These are phyloP conservation scores for Archivesica marissinica DNA, from an alignment of 1,140 invertebrate genomes.

Conservation along the genomic window DNA sequence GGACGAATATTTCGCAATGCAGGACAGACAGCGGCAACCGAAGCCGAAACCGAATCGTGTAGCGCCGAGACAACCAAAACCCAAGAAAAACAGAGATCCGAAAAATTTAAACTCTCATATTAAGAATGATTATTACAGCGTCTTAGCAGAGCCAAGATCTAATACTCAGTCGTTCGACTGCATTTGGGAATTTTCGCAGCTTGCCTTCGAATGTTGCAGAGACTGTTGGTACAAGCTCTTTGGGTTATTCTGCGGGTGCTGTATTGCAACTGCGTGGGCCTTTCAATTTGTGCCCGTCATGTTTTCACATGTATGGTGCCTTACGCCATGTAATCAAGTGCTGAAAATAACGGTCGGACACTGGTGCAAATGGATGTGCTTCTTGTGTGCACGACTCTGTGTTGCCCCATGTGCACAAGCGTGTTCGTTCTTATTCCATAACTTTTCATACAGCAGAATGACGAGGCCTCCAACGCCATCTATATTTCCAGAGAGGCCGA, in stretches of 20 bases:
- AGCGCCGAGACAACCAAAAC: not conserved
- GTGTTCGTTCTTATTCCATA: slow-evolving; percentile 20
- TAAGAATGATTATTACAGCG: slow-evolving; percentile 15
- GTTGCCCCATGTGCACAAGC: slow-evolving; percentile 19
- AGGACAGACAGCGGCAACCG: not conserved
- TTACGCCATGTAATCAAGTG: slow-evolving; percentile 21
- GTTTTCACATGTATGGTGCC: slow-evolving; percentile 28
- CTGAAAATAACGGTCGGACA: not conserved
- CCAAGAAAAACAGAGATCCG: slow-evolving; percentile 34
- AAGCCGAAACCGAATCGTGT: slow-evolving; percentile 35
- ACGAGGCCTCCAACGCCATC: slow-evolving; percentile 2
- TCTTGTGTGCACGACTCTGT: slow-evolving; percentile 14
- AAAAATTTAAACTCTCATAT: slow-evolving; percentile 49
- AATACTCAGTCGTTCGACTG: slow-evolving; percentile 43
- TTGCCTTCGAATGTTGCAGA: slow-evolving; percentile 32
- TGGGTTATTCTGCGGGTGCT: slow-evolving; percentile 35
- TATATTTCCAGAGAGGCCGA: slow-evolving; percentile 14
- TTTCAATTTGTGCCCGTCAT: slow-evolving; percentile 25
- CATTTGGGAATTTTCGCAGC: slow-evolving; percentile 59
- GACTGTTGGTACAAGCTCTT: slow-evolving; percentile 5
- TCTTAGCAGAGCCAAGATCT: slow-evolving; percentile 20
- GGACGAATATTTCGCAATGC: not conserved
- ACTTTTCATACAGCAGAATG: slow-evolving; percentile 14
- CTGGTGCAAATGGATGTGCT: slow-evolving; percentile 20
- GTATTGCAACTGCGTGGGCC: slow-evolving; percentile 41